These are phyloP conservation scores for Kryptopterus vitreolus DNA, from an alignment of 2,797 vertebrate species.

Conservation along the genomic window DNA sequence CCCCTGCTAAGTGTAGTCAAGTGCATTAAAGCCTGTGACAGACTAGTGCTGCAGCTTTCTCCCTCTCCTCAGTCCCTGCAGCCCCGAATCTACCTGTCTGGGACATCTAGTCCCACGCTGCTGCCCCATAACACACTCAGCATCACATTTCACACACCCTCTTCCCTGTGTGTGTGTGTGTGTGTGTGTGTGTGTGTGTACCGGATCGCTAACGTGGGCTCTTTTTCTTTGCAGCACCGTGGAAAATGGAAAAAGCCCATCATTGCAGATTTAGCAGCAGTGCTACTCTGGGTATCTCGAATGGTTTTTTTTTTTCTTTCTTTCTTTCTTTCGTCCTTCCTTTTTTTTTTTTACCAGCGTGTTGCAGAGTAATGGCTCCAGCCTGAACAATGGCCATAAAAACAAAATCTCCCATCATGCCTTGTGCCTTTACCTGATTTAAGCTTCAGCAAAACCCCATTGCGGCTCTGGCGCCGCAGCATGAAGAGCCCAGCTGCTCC, in stretches of 20 bases:
- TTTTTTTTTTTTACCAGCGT: slow-evolving; percentile 14
- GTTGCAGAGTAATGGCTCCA: slow-evolving; percentile 20
- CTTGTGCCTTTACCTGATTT: slow-evolving; percentile 44
- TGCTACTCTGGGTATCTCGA: background rate
- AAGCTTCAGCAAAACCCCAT: slow-evolving; percentile 44
- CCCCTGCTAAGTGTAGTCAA: slow-evolving; percentile 65
- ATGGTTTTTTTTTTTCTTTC: background rate
- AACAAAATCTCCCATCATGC: slow-evolving; percentile 44
- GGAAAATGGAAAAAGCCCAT: slow-evolving; percentile 18
- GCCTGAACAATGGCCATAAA: slow-evolving; percentile 46
- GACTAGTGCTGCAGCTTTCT: slow-evolving; percentile 56
- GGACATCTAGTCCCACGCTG: slow-evolving; percentile 50
- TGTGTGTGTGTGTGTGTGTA: slow-evolving; percentile 14
- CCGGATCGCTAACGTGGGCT: slow-evolving; percentile 13
- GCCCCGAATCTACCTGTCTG: slow-evolving; percentile 53
- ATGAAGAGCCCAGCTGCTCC: slow-evolving; percentile 51
- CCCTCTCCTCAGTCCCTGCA: slow-evolving; percentile 37
- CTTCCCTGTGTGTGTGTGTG: background rate
- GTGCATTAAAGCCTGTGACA: slow-evolving; percentile 69
- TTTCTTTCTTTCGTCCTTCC: background rate
- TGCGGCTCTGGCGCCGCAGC: slow-evolving; percentile 36
- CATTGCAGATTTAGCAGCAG: slow-evolving; percentile 31
- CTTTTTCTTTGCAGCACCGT: slow-evolving; percentile 17
- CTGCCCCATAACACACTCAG: slow-evolving; percentile 25
- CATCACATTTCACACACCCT: slow-evolving; percentile 18